These are phyloP conservation scores for Chelmon rostratus DNA, from an alignment of 2,797 vertebrate species.

Conservation along the genomic window DNA sequence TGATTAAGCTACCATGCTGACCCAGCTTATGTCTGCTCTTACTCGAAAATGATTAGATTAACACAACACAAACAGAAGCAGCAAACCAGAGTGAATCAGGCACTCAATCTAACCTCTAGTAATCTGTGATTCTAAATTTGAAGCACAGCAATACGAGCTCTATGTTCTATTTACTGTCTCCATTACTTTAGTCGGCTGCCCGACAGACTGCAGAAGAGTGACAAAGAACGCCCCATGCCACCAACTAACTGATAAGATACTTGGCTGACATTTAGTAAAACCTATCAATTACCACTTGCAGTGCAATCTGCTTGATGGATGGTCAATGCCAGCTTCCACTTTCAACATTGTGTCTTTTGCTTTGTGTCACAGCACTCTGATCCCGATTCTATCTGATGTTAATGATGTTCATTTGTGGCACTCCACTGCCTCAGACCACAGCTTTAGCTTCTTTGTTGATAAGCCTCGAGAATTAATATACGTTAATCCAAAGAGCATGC, in stretches of 20 bases:
- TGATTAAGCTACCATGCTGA: not conserved
- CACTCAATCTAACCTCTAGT: constrained; percentile 14
- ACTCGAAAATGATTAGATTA: not conserved
- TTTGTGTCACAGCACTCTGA: not conserved
- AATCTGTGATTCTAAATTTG: constrained; percentile 42
- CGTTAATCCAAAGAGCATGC: not conserved
- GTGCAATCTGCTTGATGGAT: constrained; percentile 33
- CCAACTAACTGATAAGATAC: constrained; percentile 50
- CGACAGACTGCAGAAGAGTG: constrained; percentile 24
- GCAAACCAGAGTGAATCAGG: not conserved
- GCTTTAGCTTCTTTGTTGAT: not conserved
- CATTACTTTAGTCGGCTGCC: constrained; percentile 41
- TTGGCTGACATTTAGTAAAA: constrained; percentile 60
- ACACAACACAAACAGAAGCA: constrained; percentile 8
- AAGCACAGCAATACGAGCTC: constrained; percentile 59
- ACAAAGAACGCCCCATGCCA: constrained; percentile 32
- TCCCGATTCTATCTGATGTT: constrained; percentile 22
- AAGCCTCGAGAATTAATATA: not conserved
- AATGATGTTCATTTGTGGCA: constrained; percentile 25
- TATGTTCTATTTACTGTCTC: constrained; percentile 55
- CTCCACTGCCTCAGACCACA: constrained; percentile 4
- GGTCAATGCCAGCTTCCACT: constrained; percentile 26
- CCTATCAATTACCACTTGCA: constrained; percentile 49
- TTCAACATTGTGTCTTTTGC: constrained; percentile 15
- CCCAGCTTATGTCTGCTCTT: not conserved